phyloP scores from a whole-genome alignment of 2,888 invertebrate species.

The Desoria tigrina region DNA sequence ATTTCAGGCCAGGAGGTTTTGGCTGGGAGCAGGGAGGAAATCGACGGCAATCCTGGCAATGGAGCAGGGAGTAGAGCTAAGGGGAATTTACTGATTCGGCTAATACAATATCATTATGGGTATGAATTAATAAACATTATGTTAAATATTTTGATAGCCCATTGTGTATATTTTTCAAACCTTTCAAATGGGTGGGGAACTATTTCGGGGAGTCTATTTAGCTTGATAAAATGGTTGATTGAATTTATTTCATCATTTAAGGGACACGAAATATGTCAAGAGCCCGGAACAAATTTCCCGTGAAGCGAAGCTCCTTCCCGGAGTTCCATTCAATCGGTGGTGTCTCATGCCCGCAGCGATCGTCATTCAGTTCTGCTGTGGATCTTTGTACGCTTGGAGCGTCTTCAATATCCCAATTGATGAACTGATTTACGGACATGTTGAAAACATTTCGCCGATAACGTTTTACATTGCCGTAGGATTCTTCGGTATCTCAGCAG shows the following conservation, averaged over 20 bases:
- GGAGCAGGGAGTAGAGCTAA: neutral
- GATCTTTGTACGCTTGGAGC: conserved; percentile 51
- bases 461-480: conserved; percentile 50
- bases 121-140: neutral
- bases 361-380: conserved; percentile 46
- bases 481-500: conserved; percentile 42
- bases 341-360: conserved; percentile 46
- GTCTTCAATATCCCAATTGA: conserved; percentile 52
- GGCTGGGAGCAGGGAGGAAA: neutral
- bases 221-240: neutral
- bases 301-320: conserved; percentile 26
- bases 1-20: conserved; percentile 11
- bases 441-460: conserved; percentile 42
- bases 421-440: conserved; percentile 35
- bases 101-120: conserved; percentile 19
- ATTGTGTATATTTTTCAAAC: neutral
- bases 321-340: conserved; percentile 46
- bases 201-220: neutral
- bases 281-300: conserved; percentile 7
- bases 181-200: no score
- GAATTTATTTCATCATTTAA: neutral
- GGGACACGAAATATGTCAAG: conserved; percentile 12
- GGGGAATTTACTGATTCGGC: conserved; percentile 10
- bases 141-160: neutral
- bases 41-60: neutral